Evolutionary conservation across 2,113 vertebrate genomes (phyloP).

Genomic region (Neogobius melanostomus): DNA sequence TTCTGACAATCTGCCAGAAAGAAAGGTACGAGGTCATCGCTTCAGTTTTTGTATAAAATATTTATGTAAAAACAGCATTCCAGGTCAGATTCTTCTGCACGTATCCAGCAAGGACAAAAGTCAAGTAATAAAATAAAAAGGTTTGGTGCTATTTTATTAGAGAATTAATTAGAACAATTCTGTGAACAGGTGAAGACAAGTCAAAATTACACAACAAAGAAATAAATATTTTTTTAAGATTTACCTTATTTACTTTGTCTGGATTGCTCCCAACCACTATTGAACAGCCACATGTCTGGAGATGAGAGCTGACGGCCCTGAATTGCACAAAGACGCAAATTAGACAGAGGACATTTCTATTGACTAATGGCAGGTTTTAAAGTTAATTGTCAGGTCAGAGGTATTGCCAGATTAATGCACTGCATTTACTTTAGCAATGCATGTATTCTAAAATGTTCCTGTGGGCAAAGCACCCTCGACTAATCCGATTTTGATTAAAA

Average conservation of each 20-base stretch:
- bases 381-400: neutral
- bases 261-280: constrained; percentile 95
- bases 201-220: neutral
- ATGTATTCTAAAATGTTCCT: neutral
- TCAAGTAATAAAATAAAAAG: no score
- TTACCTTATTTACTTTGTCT: constrained; percentile 98
- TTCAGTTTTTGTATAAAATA: neutral
- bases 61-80: neutral
- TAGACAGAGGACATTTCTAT: constrained; percentile 9
- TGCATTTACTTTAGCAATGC: neutral
- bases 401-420: neutral
- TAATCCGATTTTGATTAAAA: constrained; percentile 4
- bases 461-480: neutral
- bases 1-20: constrained; percentile 86
- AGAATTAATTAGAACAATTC: no score
- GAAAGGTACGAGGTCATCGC: neutral
- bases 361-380: neutral
- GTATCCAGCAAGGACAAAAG: neutral
- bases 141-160: no score
- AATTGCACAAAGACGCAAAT: constrained; percentile 42
- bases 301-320: constrained; percentile 96
- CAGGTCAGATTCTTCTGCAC: neutral
- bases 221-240: neutral
- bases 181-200: neutral
- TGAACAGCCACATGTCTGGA: constrained; percentile 97